Base-by-base conservation (phyloP, 2,888 invertebrate genomes). In the Thecophora atra region DNA sequence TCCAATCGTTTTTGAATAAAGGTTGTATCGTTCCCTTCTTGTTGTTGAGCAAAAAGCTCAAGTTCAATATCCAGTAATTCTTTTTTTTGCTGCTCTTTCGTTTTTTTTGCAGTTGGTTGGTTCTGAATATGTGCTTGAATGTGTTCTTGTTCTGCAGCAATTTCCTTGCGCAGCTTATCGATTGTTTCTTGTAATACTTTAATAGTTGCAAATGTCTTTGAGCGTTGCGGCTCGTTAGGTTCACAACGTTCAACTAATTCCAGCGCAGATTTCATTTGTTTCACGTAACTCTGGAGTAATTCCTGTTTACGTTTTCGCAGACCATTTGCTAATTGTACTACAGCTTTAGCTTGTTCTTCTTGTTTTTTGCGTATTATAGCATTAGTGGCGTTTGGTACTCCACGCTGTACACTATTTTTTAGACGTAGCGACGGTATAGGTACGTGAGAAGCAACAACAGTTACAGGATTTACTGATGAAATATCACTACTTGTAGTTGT, bases 31-130 rank as follows among this genome's bases (percentile, higher is more conserved):
- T 92, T 94, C 0, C 97, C 97, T 82, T 90, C 91, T 85, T 92
- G 94, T 81, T 96, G 95, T 78, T 95, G 95, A 1, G 93, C 94
- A 80, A 96, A 94, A 76, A 97, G 88, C 83, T 98, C 97, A 81
- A 97, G 85, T 83, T 98, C 97, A 0, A 95, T 94, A 82, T 97
- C 97, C 13, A 97, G 88, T 67, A 97, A 91, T 81, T 97, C 96
- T 81, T 94, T 94, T 83, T 96, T 94, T 0, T 94, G 91, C 80
- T 94, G 94, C 81, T 94, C 94, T 76, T 92, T 90, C 1, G 92
- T 91, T 81, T 92, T 93, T 30, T 88, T 88, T 0, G 89, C 88
- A 71, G 87, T 81, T 13, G 74, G 76, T 63, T 79, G 84, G 74
- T 80, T 81, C 73, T 86, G 86, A 1, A 86, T 85, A 75, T 87